Conservation (phyloP, 2,797 vertebrate species). For the Hippopotamyrus pictus region DNA sequence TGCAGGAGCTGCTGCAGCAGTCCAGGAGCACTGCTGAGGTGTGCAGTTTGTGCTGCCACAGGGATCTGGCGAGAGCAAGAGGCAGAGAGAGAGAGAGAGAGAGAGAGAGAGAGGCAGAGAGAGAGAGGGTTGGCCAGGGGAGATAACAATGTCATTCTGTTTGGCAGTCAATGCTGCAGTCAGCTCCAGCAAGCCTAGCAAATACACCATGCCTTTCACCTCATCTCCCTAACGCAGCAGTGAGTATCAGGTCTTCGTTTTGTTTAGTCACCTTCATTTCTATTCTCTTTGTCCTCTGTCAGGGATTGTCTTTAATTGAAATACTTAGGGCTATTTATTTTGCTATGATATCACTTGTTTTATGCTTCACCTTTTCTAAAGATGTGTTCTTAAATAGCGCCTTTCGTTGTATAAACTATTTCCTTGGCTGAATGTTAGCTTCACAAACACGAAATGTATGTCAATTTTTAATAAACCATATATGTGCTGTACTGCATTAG, state of each 20-base stretch:
- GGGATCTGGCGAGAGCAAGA: constrained; percentile 39
- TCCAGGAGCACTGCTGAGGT: constrained; percentile 77
- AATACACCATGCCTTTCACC: constrained; percentile 47
- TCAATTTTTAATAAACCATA: not conserved
- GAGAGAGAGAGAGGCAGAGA: constrained; percentile 1
- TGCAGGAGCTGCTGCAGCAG: constrained; percentile 74
- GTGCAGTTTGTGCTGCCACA: constrained; percentile 79
- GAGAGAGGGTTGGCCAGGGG: constrained; percentile 48
- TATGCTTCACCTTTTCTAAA: not conserved
- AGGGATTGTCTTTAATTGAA: not conserved
- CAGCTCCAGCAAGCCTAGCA: constrained; percentile 69
- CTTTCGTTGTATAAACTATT: not conserved
- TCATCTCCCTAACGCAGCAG: constrained; percentile 44
- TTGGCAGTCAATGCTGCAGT: constrained; percentile 78
- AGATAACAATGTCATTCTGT: constrained; percentile 82
- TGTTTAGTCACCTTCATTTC: not conserved
- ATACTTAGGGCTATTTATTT: not conserved
- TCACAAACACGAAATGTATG: not conserved
- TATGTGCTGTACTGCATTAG: not conserved
- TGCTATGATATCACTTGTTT: not conserved
- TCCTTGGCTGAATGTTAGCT: not conserved
- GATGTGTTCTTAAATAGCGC: not conserved
- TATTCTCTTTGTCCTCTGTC: not conserved
- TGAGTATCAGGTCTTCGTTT: constrained; percentile 60
- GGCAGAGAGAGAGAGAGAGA: not conserved